Evolutionary conservation across 2,797 vertebrate genomes (phyloP).

Genomic region (Myotis daubentonii): DNA sequence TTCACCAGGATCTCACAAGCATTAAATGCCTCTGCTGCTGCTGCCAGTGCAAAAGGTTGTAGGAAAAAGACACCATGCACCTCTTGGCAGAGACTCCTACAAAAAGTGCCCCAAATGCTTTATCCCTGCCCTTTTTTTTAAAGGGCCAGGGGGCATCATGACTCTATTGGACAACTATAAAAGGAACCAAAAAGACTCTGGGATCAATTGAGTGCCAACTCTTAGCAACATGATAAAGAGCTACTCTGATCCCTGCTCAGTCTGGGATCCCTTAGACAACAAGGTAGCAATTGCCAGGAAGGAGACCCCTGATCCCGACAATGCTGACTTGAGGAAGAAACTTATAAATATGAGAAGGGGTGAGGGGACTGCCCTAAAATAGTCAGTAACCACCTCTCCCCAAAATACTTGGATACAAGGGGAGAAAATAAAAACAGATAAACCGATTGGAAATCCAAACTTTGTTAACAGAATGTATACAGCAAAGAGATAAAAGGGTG

Average conservation of each 20-base stretch:
- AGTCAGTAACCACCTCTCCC: neutral
- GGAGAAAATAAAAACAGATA: neutral
- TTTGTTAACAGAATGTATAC: neutral
- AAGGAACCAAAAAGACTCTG: neutral
- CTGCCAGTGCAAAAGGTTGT: neutral
- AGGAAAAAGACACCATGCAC: neutral
- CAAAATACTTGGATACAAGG: neutral
- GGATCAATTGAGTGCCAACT: neutral
- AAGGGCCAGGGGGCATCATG: neutral
- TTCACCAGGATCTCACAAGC: neutral
- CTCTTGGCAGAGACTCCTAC: neutral
- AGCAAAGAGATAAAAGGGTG: neutral
- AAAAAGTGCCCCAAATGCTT: neutral
- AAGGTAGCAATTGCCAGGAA: neutral
- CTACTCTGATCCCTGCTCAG: neutral
- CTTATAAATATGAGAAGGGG: neutral
- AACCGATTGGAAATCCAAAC: neutral
- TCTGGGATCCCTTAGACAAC: neutral
- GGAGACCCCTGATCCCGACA: neutral
- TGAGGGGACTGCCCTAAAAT: neutral
- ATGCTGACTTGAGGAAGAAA: neutral
- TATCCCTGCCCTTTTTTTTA: neutral
- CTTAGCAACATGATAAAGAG: neutral
- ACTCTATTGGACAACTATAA: neutral
- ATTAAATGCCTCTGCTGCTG: neutral